Base-by-base conservation (phyloP, 64 coral and sea anemone species). In the Exaiptasia diaphana region DNA sequence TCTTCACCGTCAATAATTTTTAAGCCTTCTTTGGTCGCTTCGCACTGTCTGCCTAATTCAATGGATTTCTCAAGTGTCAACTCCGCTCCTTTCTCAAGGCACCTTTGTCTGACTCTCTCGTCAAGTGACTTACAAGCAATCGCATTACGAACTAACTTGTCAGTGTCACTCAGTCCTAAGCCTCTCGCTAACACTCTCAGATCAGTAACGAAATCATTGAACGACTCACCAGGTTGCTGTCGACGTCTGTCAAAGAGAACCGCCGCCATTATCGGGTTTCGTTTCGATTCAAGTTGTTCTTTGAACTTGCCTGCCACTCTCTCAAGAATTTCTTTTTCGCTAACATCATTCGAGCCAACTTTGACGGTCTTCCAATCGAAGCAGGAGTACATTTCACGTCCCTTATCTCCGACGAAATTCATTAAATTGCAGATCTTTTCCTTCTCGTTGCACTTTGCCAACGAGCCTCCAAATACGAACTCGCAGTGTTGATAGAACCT, bases 361-460 rank as follows among this genome's bases (percentile, higher is more conserved):
- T 77, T 52, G 34, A 68, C 62, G 38, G 84, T 87, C 35, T 74
- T 26, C 83, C 83, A 86, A 10, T 76, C 37, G 18, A 83, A 70
- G 4, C 62, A 69, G 4, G 70, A 27, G 40, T 73, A 85, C 35
- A 83, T 31, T 59, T 82, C 78, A 9, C 82, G 2, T 4, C 81
- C 81, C 18, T 85, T 85, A 8, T 85, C 85, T 17, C 62, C 85
- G 29, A 78, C 61, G 17, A 87, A 87, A 43, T 62, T 67, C 73
- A 87, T 78, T 0, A 78, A 74, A 36, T 87, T 87, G 74, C 73
- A 87, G 14, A 68, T 87, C 68, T 68, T 78, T 31, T 78, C 59
- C 18, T 78, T 87, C 43, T 69, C 20, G 33, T 22, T 40, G 53
- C 82, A 85, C 41, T 74, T 85, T n/a, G n/a, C n/a, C n/a, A n/a